phyloP scores from a whole-genome alignment of 2,113 vertebrate species.

The Sapayoa aenigma region DNA sequence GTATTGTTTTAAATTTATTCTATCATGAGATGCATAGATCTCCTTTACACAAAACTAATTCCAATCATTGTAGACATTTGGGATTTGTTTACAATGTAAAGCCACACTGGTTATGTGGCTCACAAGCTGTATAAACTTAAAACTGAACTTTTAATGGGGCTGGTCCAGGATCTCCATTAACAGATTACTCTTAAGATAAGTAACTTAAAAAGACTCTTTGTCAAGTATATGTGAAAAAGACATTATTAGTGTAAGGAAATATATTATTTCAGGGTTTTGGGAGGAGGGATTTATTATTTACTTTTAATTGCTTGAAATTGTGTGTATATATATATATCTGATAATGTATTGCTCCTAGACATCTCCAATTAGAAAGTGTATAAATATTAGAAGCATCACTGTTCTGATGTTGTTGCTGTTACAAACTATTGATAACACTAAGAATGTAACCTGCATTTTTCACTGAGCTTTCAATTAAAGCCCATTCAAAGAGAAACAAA shows the following conservation, averaged over 20 bases:
- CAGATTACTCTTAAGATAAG: conserved; percentile 73
- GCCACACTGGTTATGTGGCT: conserved; percentile 78
- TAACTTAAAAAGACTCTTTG: conserved; percentile 77
- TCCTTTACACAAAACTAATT: conserved; percentile 56
- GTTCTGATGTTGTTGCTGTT: conserved; percentile 74
- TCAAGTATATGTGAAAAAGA: conserved; percentile 71
- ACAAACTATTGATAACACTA: conserved; percentile 73
- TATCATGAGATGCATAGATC: conserved; percentile 34
- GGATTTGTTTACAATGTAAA: conserved; percentile 69
- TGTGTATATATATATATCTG: conserved; percentile 76
- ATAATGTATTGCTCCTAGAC: conserved; percentile 79
- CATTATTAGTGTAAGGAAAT: conserved; percentile 73
- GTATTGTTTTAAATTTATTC: conserved; percentile 56
- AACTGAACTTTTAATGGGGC: conserved; percentile 74
- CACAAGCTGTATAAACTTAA: conserved; percentile 76
- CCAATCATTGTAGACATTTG: conserved; percentile 64
- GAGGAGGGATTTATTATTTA: conserved; percentile 79
- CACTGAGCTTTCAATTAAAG: conserved; percentile 82
- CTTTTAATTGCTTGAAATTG: conserved; percentile 78
- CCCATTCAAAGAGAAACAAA: conserved; percentile 74
- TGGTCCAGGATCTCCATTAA: conserved; percentile 74
- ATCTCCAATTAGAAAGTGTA: conserved; percentile 76
- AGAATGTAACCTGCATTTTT: conserved; percentile 82
- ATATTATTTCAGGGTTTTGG: conserved; percentile 71
- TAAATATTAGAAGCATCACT: conserved; percentile 74